Percentiles rank a stretch among this genome's conserved stretches.
Conservation (phyloP, 1,140 invertebrate species). For the Drosophila ironensis region DNA sequence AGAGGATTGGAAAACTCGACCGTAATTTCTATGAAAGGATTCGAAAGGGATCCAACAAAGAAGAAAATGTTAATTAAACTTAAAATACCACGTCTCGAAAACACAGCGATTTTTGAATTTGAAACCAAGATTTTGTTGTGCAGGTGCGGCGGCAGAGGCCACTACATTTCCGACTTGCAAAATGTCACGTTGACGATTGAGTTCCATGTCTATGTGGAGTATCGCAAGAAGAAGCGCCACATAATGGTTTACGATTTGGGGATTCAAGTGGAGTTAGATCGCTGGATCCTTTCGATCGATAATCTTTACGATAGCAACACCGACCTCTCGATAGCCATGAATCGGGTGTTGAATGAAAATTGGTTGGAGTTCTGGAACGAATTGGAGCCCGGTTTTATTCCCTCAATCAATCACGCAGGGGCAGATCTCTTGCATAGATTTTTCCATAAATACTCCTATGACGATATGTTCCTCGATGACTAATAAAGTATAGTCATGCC, state of each 20-base stretch:
- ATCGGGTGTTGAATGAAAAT: constrained; percentile 32
- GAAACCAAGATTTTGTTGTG: background rate
- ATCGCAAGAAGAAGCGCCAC: constrained; percentile 30
- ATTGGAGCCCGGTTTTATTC: constrained; percentile 24
- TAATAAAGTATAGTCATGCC: background rate
- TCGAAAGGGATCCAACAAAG: background rate
- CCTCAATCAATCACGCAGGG: background rate
- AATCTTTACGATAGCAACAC: constrained; percentile 35
- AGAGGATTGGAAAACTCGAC: background rate
- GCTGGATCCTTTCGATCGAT: constrained; percentile 31
- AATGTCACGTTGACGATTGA: constrained; percentile 15
- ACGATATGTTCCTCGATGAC: constrained; percentile 36
- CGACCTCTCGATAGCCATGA: constrained; percentile 27
- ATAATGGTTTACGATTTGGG: constrained; percentile 24
- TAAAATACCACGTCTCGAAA: background rate
- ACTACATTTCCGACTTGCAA: constrained; percentile 16
- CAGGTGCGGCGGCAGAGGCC: constrained; percentile 5
- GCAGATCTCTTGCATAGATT: background rate
- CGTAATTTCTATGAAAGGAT: background rate
- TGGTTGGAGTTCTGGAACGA: constrained; percentile 53
- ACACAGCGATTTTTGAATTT: constrained; percentile 16
- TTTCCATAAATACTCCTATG: constrained; percentile 10
- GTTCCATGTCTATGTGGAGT: constrained; percentile 25
- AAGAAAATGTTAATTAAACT: background rate
- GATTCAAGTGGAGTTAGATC: constrained; percentile 17